Evolutionary conservation across 2,113 vertebrate genomes (phyloP).

Genomic region (Chionodraco myersi): DNA sequence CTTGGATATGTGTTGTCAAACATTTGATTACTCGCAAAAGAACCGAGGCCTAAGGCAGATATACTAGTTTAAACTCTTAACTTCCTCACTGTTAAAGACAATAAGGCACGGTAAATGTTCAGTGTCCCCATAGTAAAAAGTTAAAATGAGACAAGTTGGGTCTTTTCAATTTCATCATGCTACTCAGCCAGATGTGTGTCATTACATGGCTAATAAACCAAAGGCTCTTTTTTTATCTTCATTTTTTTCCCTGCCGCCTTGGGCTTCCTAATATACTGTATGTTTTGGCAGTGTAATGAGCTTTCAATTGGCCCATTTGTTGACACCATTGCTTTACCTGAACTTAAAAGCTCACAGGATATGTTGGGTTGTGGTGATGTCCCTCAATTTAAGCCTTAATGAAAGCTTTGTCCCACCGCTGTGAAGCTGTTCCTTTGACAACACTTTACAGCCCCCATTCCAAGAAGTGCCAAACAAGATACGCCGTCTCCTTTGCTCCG

Average conservation of each 20-base stretch:
- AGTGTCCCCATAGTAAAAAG: slow-evolving; percentile 33
- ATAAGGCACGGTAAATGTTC: slow-evolving; percentile 40
- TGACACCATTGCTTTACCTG: slow-evolving; percentile 63
- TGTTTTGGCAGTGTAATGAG: slow-evolving; percentile 67
- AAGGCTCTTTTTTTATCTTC: slow-evolving; percentile 13
- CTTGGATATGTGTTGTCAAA: slow-evolving; percentile 40
- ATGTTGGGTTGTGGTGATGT: slow-evolving; percentile 64
- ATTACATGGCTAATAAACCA: slow-evolving; percentile 45
- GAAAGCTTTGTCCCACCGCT: slow-evolving; percentile 75
- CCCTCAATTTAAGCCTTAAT: slow-evolving; percentile 78
- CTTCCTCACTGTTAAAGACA: slow-evolving; percentile 6
- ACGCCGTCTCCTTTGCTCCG: slow-evolving; percentile 44
- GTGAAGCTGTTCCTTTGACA: slow-evolving; percentile 75
- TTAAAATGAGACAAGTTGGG: slow-evolving; percentile 43
- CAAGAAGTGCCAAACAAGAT: slow-evolving; percentile 73
- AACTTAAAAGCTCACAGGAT: slow-evolving; percentile 71
- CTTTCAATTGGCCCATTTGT: slow-evolving; percentile 68
- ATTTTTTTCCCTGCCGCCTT: slow-evolving; percentile 7
- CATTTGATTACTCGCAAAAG: slow-evolving; percentile 26
- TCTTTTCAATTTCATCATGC: slow-evolving; percentile 40
- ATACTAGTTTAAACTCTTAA: slow-evolving; percentile 20
- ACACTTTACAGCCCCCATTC: slow-evolving; percentile 66
- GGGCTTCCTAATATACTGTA: slow-evolving; percentile 43
- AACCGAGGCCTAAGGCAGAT: slow-evolving; percentile 12
- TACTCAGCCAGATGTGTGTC: slow-evolving; percentile 28